Evolutionary conservation across 2,113 vertebrate genomes (phyloP).

Genomic region (Drymodes brunneopygia): DNA sequence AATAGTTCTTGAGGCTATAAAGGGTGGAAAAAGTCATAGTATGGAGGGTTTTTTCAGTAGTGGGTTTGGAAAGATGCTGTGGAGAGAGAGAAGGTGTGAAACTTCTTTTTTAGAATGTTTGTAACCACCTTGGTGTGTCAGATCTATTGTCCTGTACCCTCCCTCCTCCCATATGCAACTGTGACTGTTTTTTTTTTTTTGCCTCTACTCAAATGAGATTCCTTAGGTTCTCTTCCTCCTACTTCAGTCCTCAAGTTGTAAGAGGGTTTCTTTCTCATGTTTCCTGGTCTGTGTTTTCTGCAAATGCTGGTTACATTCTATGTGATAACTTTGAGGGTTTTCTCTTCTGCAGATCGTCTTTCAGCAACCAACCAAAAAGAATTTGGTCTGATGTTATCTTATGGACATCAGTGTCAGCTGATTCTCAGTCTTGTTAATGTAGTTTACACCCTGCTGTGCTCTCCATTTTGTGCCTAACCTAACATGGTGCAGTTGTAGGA

Average conservation of each 20-base stretch:
- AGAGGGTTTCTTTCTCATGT: background rate
- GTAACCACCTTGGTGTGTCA: background rate
- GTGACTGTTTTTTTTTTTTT: background rate
- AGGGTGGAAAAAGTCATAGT: background rate
- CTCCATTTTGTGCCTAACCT: accelerated
- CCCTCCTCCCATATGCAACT: background rate
- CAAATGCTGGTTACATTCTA: background rate
- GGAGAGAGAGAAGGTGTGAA: background rate
- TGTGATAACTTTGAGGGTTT: background rate
- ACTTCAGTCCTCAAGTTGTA: background rate
- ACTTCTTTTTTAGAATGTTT: background rate
- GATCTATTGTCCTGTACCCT: background rate
- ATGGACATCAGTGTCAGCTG: background rate
- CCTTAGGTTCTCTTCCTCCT: background rate
- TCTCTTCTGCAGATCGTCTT: background rate
- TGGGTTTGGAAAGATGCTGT: background rate
- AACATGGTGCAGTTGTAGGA: background rate
- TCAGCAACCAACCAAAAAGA: background rate
- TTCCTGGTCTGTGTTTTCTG: background rate
- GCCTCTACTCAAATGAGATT: background rate
- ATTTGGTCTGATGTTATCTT: background rate
- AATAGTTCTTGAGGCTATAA: background rate
- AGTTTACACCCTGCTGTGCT: background rate
- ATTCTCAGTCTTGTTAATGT: background rate
- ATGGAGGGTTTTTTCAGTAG: background rate